These are phyloP conservation scores for Glyptemys insculpta DNA, from an alignment of 2,797 vertebrate genomes.

Conservation along the genomic window DNA sequence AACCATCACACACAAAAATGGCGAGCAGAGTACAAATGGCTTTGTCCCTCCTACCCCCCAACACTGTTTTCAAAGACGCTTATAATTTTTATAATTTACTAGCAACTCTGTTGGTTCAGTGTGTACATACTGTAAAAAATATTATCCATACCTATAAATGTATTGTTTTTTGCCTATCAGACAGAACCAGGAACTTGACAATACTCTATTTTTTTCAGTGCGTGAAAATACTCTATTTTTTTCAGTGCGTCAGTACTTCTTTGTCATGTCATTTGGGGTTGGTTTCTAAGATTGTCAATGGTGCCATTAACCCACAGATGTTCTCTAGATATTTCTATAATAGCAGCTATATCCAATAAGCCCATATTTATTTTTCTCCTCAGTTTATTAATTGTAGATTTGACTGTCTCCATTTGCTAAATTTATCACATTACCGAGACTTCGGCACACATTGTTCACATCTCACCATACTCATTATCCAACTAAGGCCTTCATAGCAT, in stretches of 20 bases:
- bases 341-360: conserved; percentile 59
- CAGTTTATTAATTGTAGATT: conserved; percentile 60
- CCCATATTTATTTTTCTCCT: background rate
- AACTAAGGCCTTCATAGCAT: conserved; percentile 69
- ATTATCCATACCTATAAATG: background rate
- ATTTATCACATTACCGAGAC: conserved; percentile 68
- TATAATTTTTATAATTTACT: conserved; percentile 15
- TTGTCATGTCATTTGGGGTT: conserved; percentile 55
- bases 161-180: background rate
- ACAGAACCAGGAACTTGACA: conserved; percentile 1
- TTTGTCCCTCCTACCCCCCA: background rate
- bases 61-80: background rate
- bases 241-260: conserved; percentile 32
- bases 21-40: background rate
- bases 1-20: background rate
- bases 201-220: background rate
- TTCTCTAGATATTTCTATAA: conserved; percentile 46
- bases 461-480: conserved; percentile 66
- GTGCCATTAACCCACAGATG: conserved; percentile 33
- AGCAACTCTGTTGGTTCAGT: background rate
- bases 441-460: conserved; percentile 60
- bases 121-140: background rate
- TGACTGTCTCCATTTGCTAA: conserved; percentile 68
- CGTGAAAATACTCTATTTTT: background rate
- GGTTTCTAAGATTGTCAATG: conserved; percentile 30